A percentile compares a stretch with the other conserved stretches of the same genome.
phyloP scores from a whole-genome alignment of 1,140 invertebrate species.

The Pseudachorutes palmiensis region DNA sequence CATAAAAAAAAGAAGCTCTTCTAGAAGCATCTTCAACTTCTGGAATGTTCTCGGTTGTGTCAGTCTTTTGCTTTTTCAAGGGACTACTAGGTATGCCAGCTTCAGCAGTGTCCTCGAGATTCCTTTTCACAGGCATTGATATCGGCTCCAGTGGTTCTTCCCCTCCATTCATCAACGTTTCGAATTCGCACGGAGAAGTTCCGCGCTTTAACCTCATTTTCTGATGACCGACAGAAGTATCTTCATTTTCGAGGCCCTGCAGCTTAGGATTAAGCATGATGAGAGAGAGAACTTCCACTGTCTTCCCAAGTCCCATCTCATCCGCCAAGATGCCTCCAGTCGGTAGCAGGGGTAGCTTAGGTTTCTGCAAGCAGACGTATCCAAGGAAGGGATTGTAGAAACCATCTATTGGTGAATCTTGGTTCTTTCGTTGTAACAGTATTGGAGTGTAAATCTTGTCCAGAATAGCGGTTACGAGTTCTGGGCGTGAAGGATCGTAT shows the following conservation, averaged over 20 bases:
- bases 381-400: conserved; percentile 51
- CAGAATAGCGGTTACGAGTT: conserved; percentile 24
- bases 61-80: neutral
- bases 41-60: neutral
- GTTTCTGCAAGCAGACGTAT: conserved; percentile 41
- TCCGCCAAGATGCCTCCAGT: conserved; percentile 72
- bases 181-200: conserved; percentile 6
- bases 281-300: conserved; percentile 64
- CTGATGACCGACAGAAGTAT: neutral
- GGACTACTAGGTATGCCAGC: neutral
- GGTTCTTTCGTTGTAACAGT: conserved; percentile 41
- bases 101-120: neutral
- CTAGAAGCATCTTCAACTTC: neutral
- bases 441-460: conserved; percentile 34
- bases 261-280: conserved; percentile 52
- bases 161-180: neutral
- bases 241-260: neutral
- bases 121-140: neutral
- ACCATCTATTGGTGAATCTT: conserved; percentile 41
- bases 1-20: neutral
- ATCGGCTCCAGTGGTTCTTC: neutral
- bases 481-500: conserved; percentile 23
- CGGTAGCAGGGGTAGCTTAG: conserved; percentile 40
- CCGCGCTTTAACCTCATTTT: conserved; percentile 21
- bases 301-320: conserved; percentile 76